Evolutionary conservation across 2,888 invertebrate genomes (phyloP), one percentile per base, ranked within the genome.

Genomic region (Melinaea marsaeus): DNA sequence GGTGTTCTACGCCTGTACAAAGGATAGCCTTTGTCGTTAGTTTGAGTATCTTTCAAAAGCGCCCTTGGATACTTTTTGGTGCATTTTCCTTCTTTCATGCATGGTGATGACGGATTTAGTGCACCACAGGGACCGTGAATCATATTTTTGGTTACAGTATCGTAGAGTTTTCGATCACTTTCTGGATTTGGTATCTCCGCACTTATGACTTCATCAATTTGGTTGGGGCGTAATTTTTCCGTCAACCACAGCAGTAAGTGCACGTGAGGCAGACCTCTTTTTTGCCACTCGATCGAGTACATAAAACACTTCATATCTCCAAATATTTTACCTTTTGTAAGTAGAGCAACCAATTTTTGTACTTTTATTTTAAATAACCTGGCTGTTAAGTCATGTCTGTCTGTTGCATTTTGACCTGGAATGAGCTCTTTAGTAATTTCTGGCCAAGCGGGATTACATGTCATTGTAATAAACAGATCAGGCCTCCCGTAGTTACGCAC

Each of bases 1-100:
- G 71, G 70, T 55, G 74, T 45, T 67, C 74, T 65, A 2, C 73
- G 60, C 5, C 75, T 61, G 58, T 77, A 77, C 60, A 68, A 3
- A 0, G 76, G 76, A 65, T 79, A 79, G 1, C 77, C 76, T 3
- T 76, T 66, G 22, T 74, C 72, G 34, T 66, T 69, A 34, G 69
- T 69, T 22, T 60, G 47, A 42, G 73, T 75, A 34, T 77, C 72
- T 63, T 65, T 72, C 37, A 69, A n/a, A n/a, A 75, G 62, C 4
- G 57, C 5, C 34, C 61, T 60, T 7, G 75, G 75, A 69, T 66
- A 75, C 47, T 71, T 72, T 70, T 74, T 72, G 13, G 69, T 64
- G 56, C 73, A 74, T 64, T 68, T 71, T 0, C 65, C 62, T 9
- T 73, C 56, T 22, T 69, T 60, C 72, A 73, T 74, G 55, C 74